A percentile compares a stretch with the other conserved stretches of the same genome.
phyloP scores from a whole-genome alignment of 2,797 vertebrate genomes.

The Sebastes iracundus region DNA sequence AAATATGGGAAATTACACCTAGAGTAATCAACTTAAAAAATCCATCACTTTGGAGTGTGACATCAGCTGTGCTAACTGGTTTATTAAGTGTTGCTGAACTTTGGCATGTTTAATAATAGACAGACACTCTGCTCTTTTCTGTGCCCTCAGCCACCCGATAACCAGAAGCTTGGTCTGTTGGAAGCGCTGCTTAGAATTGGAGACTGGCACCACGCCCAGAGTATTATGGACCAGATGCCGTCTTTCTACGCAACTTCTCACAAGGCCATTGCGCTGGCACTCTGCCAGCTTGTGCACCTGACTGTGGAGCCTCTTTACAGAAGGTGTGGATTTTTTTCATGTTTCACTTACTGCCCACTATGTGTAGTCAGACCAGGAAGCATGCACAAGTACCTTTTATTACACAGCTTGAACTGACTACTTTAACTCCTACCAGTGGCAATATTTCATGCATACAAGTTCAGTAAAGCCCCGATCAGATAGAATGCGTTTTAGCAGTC shows the following conservation, averaged over 20 bases:
- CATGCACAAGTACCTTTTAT: not conserved
- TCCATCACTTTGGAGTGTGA: not conserved
- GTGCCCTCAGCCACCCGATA: slow-evolving; percentile 89
- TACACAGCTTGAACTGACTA: not conserved
- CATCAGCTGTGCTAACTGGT: not conserved
- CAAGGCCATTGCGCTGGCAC: slow-evolving; percentile 93
- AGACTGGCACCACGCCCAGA: slow-evolving; percentile 97
- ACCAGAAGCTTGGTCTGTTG: slow-evolving; percentile 96
- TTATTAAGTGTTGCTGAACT: not conserved
- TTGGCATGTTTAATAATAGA: not conserved
- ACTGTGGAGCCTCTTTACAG: slow-evolving; percentile 95
- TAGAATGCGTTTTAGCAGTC: too few relatives aligned
- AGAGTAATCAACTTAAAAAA: not conserved
- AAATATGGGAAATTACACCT: not conserved
- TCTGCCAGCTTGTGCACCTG: slow-evolving; percentile 95
- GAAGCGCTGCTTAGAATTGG: slow-evolving; percentile 96
- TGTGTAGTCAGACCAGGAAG: not conserved
- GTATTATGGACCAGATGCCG: slow-evolving; percentile 99
- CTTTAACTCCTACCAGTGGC: not conserved
- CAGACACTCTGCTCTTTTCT: slow-evolving; percentile 13
- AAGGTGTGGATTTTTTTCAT: slow-evolving; percentile 81
- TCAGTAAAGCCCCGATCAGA: not conserved
- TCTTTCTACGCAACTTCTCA: slow-evolving; percentile 95
- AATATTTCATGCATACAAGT: not conserved
- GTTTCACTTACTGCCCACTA: slow-evolving; percentile 24